Evolutionary conservation across 53 echinoderm and acorn worm genomes (phyloP), one percentile per base, ranked within the genome.

Genomic region (Hippasteria phrygiana): DNA sequence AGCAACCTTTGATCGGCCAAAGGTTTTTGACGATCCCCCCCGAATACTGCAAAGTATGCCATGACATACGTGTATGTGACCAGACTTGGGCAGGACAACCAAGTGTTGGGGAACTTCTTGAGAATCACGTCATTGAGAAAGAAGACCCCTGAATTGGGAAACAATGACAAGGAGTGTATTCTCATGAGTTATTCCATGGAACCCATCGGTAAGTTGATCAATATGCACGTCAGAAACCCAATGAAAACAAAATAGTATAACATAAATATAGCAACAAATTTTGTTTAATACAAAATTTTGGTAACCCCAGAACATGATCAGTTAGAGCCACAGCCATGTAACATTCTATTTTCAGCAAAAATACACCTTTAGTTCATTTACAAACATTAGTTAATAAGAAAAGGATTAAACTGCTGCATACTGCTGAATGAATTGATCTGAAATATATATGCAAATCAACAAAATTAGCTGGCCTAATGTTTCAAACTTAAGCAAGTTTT

Each of bases 1-100:
- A 9, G 2, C 46, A 46, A 74, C 24, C 74, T 74, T 74, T 74
- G 74, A 45, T 47, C 74, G 11, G 8, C 28, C 5, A 22, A 74
- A 74, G 11, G 46, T 45, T 29, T n/a, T n/a, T n/a, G 46, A 74
- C 0, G 46, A 39, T 74, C 28, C 6, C 72, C 72, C 28, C 41
- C 41, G 34, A 4, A 67, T 6, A 4, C 3, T n/a, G 17, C 18
- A 17, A 10, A 17, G 46, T 45, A 31, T 75, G 46, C 67, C 69
- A 83, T 83, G 83, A 83, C 83, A 34, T 83, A 83, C 69, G 83
- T 83, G 12, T 83, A 83, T 24, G 67, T 83, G 83, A 83, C 83
- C 11, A 69, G 83, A 32, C 46, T 83, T 43, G 32, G 83, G 83
- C 67, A 83, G 34, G 83, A 83, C 18, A 37, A 29, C 47, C 66